A percentile compares a stretch with the other conserved stretches of the same genome.
Evolutionary conservation across 2,113 vertebrate genomes (phyloP).

Genomic region (Burhinus oedicnemus): DNA sequence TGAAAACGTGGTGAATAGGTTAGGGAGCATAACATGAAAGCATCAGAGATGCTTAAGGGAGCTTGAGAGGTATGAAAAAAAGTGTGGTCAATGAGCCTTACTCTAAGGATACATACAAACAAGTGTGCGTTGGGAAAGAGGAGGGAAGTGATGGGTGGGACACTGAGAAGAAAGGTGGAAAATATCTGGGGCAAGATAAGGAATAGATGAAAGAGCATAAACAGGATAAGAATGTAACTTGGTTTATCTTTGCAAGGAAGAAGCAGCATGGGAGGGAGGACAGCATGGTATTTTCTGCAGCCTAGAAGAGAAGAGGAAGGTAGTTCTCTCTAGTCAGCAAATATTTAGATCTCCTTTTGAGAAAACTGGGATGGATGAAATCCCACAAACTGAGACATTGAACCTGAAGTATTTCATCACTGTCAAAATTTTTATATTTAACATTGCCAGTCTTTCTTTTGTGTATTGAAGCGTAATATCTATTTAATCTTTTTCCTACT

Average conservation of each 20-base stretch:
- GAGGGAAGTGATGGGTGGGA: neutral
- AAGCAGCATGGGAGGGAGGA: neutral
- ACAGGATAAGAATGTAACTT: neutral
- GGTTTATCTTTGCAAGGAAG: neutral
- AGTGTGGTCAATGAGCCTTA: fast-evolving
- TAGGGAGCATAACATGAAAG: neutral
- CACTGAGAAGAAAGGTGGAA: neutral
- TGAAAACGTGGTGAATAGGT: neutral
- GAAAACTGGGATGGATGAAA: neutral
- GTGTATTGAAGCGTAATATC: neutral
- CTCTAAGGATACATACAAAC: neutral
- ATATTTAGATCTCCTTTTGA: neutral
- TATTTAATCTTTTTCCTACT: neutral
- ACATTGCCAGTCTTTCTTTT: neutral
- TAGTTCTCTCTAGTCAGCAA: neutral
- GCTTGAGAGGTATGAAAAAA: neutral
- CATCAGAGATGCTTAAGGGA: neutral
- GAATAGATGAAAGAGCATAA: neutral
- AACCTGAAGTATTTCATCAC: neutral
- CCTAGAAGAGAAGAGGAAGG: neutral
- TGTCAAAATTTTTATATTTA: neutral
- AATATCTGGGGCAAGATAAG: neutral
- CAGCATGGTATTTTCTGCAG: neutral
- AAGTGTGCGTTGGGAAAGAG: neutral
- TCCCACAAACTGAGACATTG: neutral